phyloP scores from a whole-genome alignment of 2,113 vertebrate genomes.

The Suncus etruscus region DNA sequence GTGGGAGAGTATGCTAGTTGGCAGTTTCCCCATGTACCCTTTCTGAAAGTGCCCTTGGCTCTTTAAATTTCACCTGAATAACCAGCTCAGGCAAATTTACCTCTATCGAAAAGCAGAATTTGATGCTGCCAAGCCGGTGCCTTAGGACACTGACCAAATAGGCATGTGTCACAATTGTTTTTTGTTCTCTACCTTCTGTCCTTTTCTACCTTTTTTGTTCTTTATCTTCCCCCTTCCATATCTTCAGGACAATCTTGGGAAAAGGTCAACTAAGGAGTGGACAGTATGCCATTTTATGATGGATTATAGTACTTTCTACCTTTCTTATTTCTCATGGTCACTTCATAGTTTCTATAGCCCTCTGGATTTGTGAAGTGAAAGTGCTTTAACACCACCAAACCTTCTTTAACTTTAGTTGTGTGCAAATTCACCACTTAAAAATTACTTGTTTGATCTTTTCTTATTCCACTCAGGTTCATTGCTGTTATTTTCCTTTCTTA shows the following conservation, averaged over 20 bases:
- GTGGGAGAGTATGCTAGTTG: slow-evolving; percentile 69
- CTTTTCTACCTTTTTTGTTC: slow-evolving; percentile 7
- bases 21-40: slow-evolving; percentile 69
- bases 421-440: slow-evolving; percentile 1
- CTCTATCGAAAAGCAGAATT: slow-evolving; percentile 62
- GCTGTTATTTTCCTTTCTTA: neutral
- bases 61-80: slow-evolving; percentile 76
- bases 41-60: slow-evolving; percentile 72
- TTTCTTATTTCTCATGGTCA: slow-evolving; percentile 29
- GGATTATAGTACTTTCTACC: neutral
- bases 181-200: slow-evolving; percentile 4
- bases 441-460: slow-evolving; percentile 50
- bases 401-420: slow-evolving; percentile 39
- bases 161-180: slow-evolving; percentile 7
- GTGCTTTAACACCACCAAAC: neutral
- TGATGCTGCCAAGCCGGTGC: slow-evolving; percentile 39
- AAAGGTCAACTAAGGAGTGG: slow-evolving; percentile 27
- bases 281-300: slow-evolving; percentile 48
- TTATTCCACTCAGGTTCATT: slow-evolving; percentile 28
- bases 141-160: slow-evolving; percentile 20
- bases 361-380: slow-evolving; percentile 53
- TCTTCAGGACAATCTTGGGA: neutral
- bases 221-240: neutral
- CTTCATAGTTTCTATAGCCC: slow-evolving; percentile 34
- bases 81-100: slow-evolving; percentile 59